Evolutionary conservation across 2,888 invertebrate species (phyloP).

Genomic region (Melieria picta): DNA sequence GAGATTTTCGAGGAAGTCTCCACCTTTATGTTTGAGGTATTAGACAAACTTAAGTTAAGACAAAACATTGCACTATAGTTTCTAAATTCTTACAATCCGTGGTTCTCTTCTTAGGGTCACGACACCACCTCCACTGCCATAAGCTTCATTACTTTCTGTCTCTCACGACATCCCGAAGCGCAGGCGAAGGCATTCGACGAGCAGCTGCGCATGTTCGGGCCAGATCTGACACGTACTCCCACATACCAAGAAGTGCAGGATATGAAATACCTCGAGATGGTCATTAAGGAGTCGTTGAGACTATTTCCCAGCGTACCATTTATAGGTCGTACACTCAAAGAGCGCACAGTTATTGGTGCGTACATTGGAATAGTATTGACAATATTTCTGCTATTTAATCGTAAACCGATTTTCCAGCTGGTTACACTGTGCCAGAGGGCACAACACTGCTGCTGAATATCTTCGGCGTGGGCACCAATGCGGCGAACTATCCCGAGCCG

Average conservation of each 20-base stretch:
- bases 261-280: conserved; percentile 57
- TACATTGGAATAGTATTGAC: conserved; percentile 12
- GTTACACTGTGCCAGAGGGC: conserved; percentile 50
- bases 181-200: conserved; percentile 68
- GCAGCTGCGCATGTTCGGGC: conserved; percentile 65
- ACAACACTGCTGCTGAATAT: conserved; percentile 51
- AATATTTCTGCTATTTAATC: not conserved
- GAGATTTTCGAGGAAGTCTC: conserved; percentile 57
- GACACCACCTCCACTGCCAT: conserved; percentile 71
- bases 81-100: not conserved
- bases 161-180: conserved; percentile 67
- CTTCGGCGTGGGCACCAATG: conserved; percentile 52
- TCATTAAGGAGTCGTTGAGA: conserved; percentile 56
- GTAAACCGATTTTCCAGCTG: conserved; percentile 44
- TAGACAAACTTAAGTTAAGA: not conserved
- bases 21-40: conserved; percentile 57
- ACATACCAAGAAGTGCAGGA: conserved; percentile 50
- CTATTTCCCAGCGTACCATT: conserved; percentile 58
- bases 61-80: not conserved
- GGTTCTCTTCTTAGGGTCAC: conserved; percentile 65
- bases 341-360: conserved; percentile 51
- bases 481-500: conserved; percentile 52
- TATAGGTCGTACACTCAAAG: conserved; percentile 48
- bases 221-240: conserved; percentile 53
- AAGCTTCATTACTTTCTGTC: conserved; percentile 67